Conservation (phyloP, 1,140 invertebrate species). For the Paraescarpia echinospica region DNA sequence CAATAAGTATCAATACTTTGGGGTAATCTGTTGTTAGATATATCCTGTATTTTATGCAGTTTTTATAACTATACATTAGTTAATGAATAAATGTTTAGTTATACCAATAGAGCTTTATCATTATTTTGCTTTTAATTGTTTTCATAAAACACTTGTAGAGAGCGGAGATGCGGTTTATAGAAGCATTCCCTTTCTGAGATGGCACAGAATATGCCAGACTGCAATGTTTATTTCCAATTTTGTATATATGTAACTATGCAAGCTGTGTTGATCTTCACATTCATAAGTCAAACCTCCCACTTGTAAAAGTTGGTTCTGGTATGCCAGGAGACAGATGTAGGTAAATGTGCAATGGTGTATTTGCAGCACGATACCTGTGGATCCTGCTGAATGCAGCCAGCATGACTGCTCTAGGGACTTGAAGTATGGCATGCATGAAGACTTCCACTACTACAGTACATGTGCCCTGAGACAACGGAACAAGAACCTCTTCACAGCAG, state of each 20-base stretch:
- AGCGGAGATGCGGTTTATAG: not conserved
- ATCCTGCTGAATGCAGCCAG: slow-evolving; percentile 40
- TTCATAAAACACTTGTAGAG: no score
- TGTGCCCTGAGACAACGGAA: slow-evolving; percentile 44
- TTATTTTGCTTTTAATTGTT: no score
- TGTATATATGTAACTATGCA: not conserved
- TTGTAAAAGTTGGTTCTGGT: not conserved
- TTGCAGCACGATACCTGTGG: slow-evolving; percentile 48
- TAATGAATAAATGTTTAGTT: no score
- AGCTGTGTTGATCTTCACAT: not conserved
- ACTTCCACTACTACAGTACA: slow-evolving; percentile 44
- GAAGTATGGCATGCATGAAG: slow-evolving; percentile 50
- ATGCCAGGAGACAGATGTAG: not conserved
- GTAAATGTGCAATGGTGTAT: not conserved
- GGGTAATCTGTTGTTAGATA: no score
- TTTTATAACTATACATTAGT: no score
- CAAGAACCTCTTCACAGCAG: slow-evolving; percentile 48
- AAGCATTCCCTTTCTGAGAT: not conserved
- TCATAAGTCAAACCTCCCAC: not conserved
- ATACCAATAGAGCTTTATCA: no score
- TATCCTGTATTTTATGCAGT: no score
- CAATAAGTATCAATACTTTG: no score
- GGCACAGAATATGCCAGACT: not conserved
- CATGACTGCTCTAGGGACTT: slow-evolving; percentile 47
- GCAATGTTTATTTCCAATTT: not conserved